A percentile compares a stretch with the other conserved stretches of the same genome.
phyloP scores from a whole-genome alignment of 2,797 vertebrate species.

The Liasis olivaceus region DNA sequence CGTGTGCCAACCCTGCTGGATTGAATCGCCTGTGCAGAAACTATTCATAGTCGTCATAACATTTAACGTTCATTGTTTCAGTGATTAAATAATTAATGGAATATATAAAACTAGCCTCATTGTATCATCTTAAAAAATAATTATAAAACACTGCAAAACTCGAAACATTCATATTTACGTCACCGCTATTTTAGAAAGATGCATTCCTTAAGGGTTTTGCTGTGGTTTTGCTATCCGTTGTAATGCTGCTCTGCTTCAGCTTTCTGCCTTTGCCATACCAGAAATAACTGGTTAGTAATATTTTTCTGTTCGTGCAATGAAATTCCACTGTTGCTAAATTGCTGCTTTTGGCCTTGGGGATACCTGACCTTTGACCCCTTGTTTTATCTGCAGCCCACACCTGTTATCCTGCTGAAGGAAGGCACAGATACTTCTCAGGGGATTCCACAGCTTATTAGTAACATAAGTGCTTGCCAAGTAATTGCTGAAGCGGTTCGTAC shows the following conservation, averaged over 20 bases:
- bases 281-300: neutral
- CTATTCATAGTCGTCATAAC: too few species aligned
- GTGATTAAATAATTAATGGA: too few species aligned
- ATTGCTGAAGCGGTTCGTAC: conserved; percentile 95
- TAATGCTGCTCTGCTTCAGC: neutral
- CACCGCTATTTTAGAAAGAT: too few species aligned
- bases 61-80: too few species aligned
- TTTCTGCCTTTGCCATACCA: neutral
- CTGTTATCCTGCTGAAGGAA: conserved; percentile 88
- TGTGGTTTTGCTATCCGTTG: neutral
- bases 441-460: conserved; percentile 93
- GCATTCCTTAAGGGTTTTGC: neutral
- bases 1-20: too few species aligned
- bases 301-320: neutral
- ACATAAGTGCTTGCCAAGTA: conserved; percentile 98
- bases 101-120: too few species aligned
- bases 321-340: neutral
- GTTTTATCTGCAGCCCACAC: conserved; percentile 72
- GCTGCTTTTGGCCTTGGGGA: accelerated
- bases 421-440: conserved; percentile 97
- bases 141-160: too few species aligned
- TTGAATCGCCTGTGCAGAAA: too few species aligned
- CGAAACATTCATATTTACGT: too few species aligned
- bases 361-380: accelerated
- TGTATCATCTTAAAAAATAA: too few species aligned